phyloP scores from a whole-genome alignment of 2,888 invertebrate genomes.

The Lomographa bimaculata region DNA sequence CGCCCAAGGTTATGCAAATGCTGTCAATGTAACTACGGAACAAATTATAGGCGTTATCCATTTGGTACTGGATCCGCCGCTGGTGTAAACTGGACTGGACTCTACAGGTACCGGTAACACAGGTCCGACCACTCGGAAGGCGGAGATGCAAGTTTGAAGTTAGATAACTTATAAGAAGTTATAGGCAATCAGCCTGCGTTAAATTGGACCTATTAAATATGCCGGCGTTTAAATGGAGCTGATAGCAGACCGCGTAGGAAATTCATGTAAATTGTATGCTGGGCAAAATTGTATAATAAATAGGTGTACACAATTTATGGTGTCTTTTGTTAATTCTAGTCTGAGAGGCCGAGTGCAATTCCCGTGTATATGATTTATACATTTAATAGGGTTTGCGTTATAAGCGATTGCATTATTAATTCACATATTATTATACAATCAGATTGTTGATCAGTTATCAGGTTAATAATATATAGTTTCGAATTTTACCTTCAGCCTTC shows the following conservation, averaged over 20 bases:
- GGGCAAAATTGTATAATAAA: slow-evolving; percentile 21
- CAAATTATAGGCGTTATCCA: slow-evolving; percentile 47
- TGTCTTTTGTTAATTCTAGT: too few relatives aligned
- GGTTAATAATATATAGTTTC: too few relatives aligned
- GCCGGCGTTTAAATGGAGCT: slow-evolving; percentile 25
- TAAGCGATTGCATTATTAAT: too few relatives aligned
- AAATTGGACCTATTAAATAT: slow-evolving; percentile 37
- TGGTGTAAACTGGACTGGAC: slow-evolving; percentile 5
- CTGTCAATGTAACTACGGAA: slow-evolving; percentile 30
- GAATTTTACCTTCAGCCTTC: too few relatives aligned
- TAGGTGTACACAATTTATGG: too few relatives aligned
- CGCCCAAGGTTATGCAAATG: slow-evolving; percentile 52
- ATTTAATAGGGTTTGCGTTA: too few relatives aligned
- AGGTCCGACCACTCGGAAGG: slow-evolving; percentile 38
- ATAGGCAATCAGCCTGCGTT: slow-evolving; percentile 22
- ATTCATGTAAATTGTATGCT: slow-evolving; percentile 31
- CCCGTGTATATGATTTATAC: too few relatives aligned
- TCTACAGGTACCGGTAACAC: slow-evolving; percentile 35
- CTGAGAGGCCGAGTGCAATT: too few relatives aligned
- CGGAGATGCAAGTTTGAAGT: slow-evolving; percentile 42
- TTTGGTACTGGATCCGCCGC: slow-evolving; percentile 36
- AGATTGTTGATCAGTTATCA: too few relatives aligned
- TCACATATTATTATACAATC: too few relatives aligned
- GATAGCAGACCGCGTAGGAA: slow-evolving; percentile 25
- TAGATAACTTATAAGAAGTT: slow-evolving; percentile 37